Percentiles rank a stretch among this genome's conserved stretches.
phyloP scores from a whole-genome alignment of 2,113 vertebrate genomes.

The Centropus unirufus region DNA sequence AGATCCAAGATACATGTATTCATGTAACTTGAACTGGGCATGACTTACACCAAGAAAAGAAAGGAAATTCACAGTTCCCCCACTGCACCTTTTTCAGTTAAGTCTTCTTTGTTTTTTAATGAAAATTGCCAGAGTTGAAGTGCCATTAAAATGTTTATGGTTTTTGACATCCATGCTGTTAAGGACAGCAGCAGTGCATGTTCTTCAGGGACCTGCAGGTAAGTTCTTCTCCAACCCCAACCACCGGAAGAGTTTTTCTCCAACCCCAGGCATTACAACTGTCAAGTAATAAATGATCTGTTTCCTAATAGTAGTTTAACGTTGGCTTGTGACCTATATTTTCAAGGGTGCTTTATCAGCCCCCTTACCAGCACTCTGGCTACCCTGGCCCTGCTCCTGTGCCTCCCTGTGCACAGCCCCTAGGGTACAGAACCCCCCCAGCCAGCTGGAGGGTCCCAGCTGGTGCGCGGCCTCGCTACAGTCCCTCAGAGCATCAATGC shows the following conservation, averaged over 20 bases:
- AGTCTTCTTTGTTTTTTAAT: background rate
- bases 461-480: background rate
- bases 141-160: background rate
- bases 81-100: background rate
- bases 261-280: background rate
- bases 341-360: background rate
- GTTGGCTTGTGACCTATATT: background rate
- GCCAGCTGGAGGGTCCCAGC: constrained; percentile 63
- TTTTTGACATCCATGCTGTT: background rate
- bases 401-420: background rate
- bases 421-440: background rate
- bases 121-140: background rate
- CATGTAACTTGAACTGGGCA: background rate
- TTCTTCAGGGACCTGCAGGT: background rate
- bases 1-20: background rate
- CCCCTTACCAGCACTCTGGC: background rate
- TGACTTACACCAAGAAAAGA: background rate
- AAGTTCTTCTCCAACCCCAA: background rate
- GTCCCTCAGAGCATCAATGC: background rate
- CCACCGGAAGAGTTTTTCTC: background rate
- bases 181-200: background rate
- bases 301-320: background rate
- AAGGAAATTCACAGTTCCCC: background rate
- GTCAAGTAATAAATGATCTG: background rate
- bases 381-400: background rate